Evolutionary conservation across 2,113 vertebrate species (phyloP).

Genomic region (Tricholaema leucomelas): DNA sequence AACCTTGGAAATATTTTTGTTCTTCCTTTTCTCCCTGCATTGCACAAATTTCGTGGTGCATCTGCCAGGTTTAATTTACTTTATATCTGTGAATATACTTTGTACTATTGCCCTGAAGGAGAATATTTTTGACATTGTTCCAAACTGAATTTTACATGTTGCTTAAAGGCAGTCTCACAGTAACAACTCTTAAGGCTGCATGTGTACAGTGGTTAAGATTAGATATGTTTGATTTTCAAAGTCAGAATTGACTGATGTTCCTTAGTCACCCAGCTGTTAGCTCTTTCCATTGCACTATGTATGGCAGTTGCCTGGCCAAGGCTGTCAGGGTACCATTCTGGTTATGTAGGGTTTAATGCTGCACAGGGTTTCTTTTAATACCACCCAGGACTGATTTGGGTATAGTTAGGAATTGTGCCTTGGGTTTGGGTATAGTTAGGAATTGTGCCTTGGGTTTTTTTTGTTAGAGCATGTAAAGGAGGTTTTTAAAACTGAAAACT

Average conservation of each 20-base stretch:
- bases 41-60: not conserved
- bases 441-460: not conserved
- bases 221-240: not conserved
- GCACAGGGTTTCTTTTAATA: not conserved
- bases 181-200: not conserved
- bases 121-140: not conserved
- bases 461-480: not conserved
- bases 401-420: not conserved
- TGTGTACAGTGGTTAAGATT: not conserved
- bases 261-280: not conserved
- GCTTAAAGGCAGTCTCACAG: not conserved
- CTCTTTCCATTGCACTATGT: not conserved
- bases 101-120: not conserved
- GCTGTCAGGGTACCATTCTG: not conserved
- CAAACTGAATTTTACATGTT: not conserved
- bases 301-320: not conserved
- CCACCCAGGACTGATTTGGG: not conserved
- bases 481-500: not conserved
- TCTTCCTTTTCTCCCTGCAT: not conserved
- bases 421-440: not conserved
- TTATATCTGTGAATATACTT: not conserved
- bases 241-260: not conserved
- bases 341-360: not conserved
- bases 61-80: not conserved
- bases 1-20: not conserved